Base-by-base conservation (phyloP, 2,797 vertebrate genomes). In the Diceros bicornis region DNA sequence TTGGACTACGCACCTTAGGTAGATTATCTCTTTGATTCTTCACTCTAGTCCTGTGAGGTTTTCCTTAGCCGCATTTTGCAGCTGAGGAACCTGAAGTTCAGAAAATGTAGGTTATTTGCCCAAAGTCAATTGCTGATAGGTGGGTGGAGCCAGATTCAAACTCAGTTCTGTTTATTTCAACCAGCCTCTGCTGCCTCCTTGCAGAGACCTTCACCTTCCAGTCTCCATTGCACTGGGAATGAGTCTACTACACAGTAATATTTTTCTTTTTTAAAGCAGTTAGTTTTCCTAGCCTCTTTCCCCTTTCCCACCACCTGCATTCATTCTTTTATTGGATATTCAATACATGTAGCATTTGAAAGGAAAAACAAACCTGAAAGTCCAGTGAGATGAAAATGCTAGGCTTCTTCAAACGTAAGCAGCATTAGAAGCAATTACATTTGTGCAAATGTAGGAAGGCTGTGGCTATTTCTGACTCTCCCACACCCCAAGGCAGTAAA, bases 391-490 rank as follows among this genome's bases (percentile, higher is more conserved):
- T 44, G 79, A 91, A 79, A 92, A 96, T 10, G 64, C 52, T 18
- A 74, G 86, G n/a, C 89, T 83, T 83, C 91, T 93, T 88, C 37
- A 71, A 61, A 94, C 93, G 57, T 79, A 89, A 91, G 97, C 44
- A 93, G 91, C 95, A 68, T 89, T 83, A 96, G 95, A 62, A 85
- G 92, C 96, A 95, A 97, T 97, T 91, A 96, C 91, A 74, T 34
- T 69, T 81, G 88, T 91, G 91, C 89, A 95, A 88, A 94, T 66
- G 91, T n/a, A 75, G 91, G 85, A 87, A 52, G 50, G 85, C 89
- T 25, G 75, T 66, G 82, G 91, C 89, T 57, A n/a, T 62, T 94
- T 95, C 83, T 83, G 97, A 77, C 7, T 50, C 61, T 69, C 61
- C 69, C 64, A 61, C 37, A 47, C 69, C 74, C 69, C 71, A 23